Percentiles rank a stretch among this genome's conserved stretches.
phyloP scores from a whole-genome alignment of 1,140 invertebrate genomes.

The Fopius arisanus region DNA sequence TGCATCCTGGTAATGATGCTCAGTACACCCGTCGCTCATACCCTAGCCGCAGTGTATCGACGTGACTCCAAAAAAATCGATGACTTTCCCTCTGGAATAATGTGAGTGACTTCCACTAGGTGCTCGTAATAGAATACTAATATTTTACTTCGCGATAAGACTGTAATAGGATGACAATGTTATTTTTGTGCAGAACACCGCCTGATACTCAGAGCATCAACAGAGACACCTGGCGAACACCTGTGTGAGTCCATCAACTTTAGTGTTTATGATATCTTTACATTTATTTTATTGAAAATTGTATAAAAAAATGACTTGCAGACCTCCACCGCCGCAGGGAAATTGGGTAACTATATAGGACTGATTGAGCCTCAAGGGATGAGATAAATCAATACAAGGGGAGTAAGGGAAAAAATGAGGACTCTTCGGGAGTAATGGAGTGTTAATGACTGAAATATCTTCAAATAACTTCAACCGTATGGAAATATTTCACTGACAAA shows the following conservation, averaged over 20 bases:
- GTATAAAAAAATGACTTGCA: constrained; percentile 1
- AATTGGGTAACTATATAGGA: constrained; percentile 44
- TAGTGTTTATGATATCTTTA: background rate
- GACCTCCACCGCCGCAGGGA: constrained; percentile 38
- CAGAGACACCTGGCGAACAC: constrained; percentile 9
- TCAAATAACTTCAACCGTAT: no score
- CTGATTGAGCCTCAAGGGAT: no score
- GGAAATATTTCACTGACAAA: no score
- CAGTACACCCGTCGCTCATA: constrained; percentile 59
- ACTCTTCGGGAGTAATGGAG: no score
- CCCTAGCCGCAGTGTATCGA: constrained; percentile 52
- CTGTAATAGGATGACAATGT: background rate
- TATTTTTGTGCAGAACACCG: constrained; percentile 3
- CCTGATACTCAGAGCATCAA: background rate
- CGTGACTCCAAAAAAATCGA: constrained; percentile 43
- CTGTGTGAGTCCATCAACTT: background rate
- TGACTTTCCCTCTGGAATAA: constrained; percentile 41
- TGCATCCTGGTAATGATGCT: constrained; percentile 55
- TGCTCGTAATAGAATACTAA: background rate
- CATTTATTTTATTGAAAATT: background rate
- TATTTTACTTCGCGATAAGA: background rate
- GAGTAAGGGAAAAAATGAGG: no score
- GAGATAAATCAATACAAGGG: constrained; percentile 6
- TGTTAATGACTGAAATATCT: no score
- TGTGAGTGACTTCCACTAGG: constrained; percentile 44